A percentile compares a stretch with the other conserved stretches of the same genome.
Conservation (phyloP, 2,113 vertebrate genomes). For the Salvelinus sp. region DNA sequence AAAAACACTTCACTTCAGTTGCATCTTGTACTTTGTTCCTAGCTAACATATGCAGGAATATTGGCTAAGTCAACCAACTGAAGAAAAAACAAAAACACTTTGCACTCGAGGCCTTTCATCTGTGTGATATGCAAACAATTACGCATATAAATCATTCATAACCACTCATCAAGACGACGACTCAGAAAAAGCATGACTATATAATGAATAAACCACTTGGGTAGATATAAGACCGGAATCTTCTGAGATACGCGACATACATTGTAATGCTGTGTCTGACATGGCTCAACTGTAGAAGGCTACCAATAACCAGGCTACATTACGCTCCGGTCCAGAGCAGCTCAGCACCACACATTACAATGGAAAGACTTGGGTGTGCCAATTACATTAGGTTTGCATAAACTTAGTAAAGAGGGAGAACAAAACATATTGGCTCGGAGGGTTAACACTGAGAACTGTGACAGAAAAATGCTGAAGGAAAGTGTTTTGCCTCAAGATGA, state of each 20-base stretch:
- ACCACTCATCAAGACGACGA: constrained; percentile 45
- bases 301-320: constrained; percentile 35
- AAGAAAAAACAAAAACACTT: constrained; percentile 12
- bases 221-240: constrained; percentile 41
- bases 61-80: constrained; percentile 23
- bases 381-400: not conserved
- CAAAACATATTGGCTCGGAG: too few species aligned
- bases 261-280: constrained; percentile 29
- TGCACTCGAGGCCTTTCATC: constrained; percentile 33
- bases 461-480: too few species aligned
- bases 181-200: constrained; percentile 41
- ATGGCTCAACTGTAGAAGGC: constrained; percentile 31
- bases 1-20: not conserved
- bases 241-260: constrained; percentile 24
- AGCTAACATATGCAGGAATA: constrained; percentile 20
- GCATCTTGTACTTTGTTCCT: not conserved
- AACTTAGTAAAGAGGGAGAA: too few species aligned
- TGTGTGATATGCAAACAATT: constrained; percentile 52
- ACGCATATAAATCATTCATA: constrained; percentile 52
- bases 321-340: constrained; percentile 36
- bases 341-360: constrained; percentile 35
- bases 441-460: too few species aligned
- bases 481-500: too few species aligned
- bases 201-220: constrained; percentile 45
- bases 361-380: constrained; percentile 18